A percentile compares a stretch with the other conserved stretches of the same genome.
Conservation (phyloP, 2,888 invertebrate genomes). For the Orthonychiurus folsomi region DNA sequence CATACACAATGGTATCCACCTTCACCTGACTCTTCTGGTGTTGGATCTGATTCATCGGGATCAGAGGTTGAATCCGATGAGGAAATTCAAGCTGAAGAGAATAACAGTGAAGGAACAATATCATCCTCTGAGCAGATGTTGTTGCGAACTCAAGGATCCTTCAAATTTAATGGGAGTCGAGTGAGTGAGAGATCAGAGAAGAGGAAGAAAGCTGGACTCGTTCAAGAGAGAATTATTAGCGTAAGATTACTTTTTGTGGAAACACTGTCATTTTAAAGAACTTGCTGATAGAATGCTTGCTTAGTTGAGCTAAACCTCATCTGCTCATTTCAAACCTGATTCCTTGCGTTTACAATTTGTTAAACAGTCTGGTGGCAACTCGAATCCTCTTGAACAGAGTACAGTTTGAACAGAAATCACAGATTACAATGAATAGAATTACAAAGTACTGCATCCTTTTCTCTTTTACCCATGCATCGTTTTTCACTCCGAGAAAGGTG, state of each 20-base stretch:
- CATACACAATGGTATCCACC: conserved; percentile 73
- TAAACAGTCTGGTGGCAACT: too few relatives aligned
- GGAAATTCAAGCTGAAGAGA: conserved; percentile 30
- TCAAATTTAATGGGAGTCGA: conserved; percentile 9
- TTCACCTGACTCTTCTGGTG: conserved; percentile 21
- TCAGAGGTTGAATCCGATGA: conserved; percentile 33
- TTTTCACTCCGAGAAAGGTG: too few relatives aligned
- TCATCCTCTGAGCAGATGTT: conserved; percentile 11
- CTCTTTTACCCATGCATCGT: too few relatives aligned
- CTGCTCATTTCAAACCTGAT: too few relatives aligned
- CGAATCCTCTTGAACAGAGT: too few relatives aligned
- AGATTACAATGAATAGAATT: too few relatives aligned
- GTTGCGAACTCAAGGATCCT: background rate
- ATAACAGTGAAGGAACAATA: conserved; percentile 41
- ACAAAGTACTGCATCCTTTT: too few relatives aligned
- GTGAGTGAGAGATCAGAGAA: conserved; percentile 28
- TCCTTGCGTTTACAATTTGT: too few relatives aligned
- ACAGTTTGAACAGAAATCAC: too few relatives aligned
- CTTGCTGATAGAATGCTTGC: too few relatives aligned
- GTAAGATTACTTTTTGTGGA: conserved; percentile 47
- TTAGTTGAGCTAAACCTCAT: too few relatives aligned
- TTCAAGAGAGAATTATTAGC: conserved; percentile 57
- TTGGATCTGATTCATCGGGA: conserved; percentile 15
- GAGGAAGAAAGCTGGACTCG: conserved; percentile 48
- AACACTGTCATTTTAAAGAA: background rate